phyloP scores from a whole-genome alignment of 2,888 invertebrate species.

The Monochamus alternatus region DNA sequence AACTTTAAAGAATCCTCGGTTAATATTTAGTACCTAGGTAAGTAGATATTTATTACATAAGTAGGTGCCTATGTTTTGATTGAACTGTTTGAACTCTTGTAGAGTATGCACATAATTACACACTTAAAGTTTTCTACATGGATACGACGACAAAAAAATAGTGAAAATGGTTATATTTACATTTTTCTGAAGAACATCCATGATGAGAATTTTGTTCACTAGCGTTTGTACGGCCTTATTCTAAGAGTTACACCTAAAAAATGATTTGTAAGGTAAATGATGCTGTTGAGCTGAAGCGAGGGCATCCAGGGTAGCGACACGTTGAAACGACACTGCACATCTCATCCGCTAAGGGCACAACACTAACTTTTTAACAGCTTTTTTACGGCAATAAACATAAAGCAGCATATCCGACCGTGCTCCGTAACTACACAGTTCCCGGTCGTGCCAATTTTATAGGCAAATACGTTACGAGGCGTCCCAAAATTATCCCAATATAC shows the following conservation, averaged over 20 bases:
- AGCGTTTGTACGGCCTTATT: conserved; percentile 55
- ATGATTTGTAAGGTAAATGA: conserved; percentile 55
- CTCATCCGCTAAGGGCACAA: conserved; percentile 44
- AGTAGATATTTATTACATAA: too few species aligned
- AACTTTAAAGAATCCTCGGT: too few species aligned
- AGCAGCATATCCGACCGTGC: conserved; percentile 52
- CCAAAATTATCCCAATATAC: neutral
- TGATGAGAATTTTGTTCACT: conserved; percentile 61
- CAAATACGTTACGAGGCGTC: neutral
- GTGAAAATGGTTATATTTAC: conserved; percentile 61
- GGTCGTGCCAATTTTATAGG: conserved; percentile 24
- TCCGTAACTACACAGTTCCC: conserved; percentile 53
- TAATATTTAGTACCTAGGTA: too few species aligned
- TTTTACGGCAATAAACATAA: conserved; percentile 51
- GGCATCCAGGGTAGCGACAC: conserved; percentile 41
- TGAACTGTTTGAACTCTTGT: too few species aligned
- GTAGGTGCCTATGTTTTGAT: too few species aligned
- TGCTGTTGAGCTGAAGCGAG: conserved; percentile 39
- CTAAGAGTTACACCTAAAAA: conserved; percentile 64
- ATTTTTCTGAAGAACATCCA: conserved; percentile 67
- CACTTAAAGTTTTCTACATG: conserved; percentile 1
- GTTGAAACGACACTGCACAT: conserved; percentile 42
- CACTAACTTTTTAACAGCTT: conserved; percentile 54
- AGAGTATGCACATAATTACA: neutral
- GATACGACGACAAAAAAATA: conserved; percentile 39